Evolutionary conservation across 1,140 invertebrate species (phyloP).

Genomic region (Diachasma alloeum): DNA sequence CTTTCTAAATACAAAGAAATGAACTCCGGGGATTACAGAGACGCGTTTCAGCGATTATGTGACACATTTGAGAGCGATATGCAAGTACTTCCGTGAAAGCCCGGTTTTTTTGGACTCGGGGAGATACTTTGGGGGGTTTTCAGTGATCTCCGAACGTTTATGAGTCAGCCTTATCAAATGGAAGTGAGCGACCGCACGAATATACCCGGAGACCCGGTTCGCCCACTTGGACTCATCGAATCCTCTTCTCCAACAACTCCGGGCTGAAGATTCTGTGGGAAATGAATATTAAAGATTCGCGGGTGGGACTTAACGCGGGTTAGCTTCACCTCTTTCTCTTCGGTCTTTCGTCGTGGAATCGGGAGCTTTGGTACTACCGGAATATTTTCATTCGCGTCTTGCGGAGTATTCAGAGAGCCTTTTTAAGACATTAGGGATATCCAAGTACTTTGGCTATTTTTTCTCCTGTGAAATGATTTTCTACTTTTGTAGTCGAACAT

Average conservation of each 20-base stretch:
- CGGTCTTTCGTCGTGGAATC: not conserved
- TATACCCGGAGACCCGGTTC: not conserved
- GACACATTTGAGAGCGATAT: not conserved
- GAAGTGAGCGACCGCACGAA: not conserved
- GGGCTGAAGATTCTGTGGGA: not conserved
- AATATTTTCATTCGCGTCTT: too few relatives aligned
- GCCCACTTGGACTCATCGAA: constrained; percentile 4
- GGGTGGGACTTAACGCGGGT: constrained; percentile 1
- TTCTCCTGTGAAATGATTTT: too few relatives aligned
- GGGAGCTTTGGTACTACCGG: not conserved
- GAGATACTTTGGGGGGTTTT: not conserved
- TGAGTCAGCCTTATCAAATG: constrained; percentile 7
- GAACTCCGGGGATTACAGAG: not conserved
- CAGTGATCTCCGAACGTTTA: not conserved
- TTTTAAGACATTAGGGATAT: not conserved
- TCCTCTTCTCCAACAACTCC: not conserved
- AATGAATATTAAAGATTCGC: constrained; percentile 5
- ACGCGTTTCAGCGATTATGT: not conserved
- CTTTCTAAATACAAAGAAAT: not conserved
- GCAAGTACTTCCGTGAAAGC: not conserved
- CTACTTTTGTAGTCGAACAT: too few relatives aligned
- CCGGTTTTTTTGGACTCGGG: not conserved
- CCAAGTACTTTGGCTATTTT: too few relatives aligned
- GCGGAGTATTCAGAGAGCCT: not conserved
- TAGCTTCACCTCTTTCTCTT: not conserved